Evolutionary conservation across 2,113 vertebrate genomes (phyloP).

Genomic region (Hiodon alosoides): DNA sequence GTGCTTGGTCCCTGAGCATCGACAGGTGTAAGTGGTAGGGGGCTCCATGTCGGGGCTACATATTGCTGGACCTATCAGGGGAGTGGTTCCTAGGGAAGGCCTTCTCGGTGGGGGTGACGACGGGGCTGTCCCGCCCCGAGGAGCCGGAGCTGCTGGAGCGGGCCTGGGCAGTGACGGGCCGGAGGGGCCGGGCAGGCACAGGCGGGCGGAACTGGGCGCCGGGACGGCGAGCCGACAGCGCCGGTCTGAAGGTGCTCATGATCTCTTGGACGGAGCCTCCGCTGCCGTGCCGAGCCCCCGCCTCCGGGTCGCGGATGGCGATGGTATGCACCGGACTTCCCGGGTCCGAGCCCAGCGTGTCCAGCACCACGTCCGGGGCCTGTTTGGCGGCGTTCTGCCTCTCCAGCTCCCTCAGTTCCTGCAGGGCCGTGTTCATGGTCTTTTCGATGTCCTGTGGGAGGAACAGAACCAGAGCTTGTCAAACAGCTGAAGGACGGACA

Average conservation of each 20-base stretch:
- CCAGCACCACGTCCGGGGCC: conserved; percentile 90
- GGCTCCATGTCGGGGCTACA: background rate
- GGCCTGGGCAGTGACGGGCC: conserved; percentile 76
- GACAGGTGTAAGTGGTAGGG: background rate
- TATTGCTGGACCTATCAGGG: background rate
- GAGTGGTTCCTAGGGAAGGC: conserved; percentile 75
- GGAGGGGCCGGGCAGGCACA: conserved; percentile 64
- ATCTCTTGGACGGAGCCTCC: conserved; percentile 86
- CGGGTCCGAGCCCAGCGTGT: conserved; percentile 89
- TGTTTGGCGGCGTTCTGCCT: conserved; percentile 92
- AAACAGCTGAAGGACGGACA: too few relatives aligned
- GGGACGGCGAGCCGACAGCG: conserved; percentile 77
- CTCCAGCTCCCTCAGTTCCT: conserved; percentile 93
- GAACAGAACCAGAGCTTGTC: background rate
- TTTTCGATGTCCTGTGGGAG: conserved; percentile 89
- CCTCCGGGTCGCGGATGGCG: conserved; percentile 89
- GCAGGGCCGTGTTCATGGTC: conserved; percentile 93
- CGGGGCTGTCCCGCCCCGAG: conserved; percentile 86
- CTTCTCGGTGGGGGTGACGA: conserved; percentile 89
- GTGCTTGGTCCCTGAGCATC: conserved; percentile 64
- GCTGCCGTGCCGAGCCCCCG: conserved; percentile 80
- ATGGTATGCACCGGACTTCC: conserved; percentile 94
- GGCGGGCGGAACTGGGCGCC: conserved; percentile 85
- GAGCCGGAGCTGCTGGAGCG: conserved; percentile 93
- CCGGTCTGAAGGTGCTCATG: conserved; percentile 95